Conservation (phyloP, 64 coral and sea anemone species). For the Orbicella faveolata region DNA sequence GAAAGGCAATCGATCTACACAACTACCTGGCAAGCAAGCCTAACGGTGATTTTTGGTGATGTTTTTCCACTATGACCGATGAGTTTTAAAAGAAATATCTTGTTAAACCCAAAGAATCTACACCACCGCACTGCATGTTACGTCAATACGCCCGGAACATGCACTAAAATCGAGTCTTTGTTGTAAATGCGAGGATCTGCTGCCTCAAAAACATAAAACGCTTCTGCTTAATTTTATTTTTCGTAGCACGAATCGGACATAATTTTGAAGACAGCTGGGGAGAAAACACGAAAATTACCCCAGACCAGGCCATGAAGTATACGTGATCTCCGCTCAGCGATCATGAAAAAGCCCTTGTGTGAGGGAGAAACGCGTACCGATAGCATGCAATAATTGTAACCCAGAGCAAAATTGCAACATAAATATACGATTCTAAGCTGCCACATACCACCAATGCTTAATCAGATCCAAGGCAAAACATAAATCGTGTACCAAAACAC, state of each 20-base stretch:
- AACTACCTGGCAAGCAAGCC: not conserved
- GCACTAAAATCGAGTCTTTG: not conserved
- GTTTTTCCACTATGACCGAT: not conserved
- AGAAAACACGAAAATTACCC: not conserved
- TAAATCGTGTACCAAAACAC: not conserved
- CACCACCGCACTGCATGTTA: not conserved
- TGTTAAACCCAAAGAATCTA: not conserved
- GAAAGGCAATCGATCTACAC: not conserved
- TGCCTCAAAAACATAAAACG: not conserved
- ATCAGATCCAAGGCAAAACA: not conserved
- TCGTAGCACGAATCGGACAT: not conserved
- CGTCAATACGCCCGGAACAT: not conserved
- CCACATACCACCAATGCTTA: constrained; percentile 3
- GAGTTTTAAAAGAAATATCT: not conserved
- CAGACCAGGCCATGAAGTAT: not conserved
- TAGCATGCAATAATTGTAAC: not conserved
- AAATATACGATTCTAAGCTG: constrained; percentile 15
- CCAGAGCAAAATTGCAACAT: not conserved
- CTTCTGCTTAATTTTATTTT: not conserved
- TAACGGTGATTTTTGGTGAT: not conserved
- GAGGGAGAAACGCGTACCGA: not conserved
- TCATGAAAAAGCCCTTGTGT: constrained; percentile 41
- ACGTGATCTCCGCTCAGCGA: not conserved
- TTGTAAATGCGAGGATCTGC: not conserved
- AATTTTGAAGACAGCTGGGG: not conserved